Percentiles rank a stretch among this genome's conserved stretches.
Evolutionary conservation across 2,888 invertebrate genomes (phyloP).

Genomic region (Caradrina kadenii): DNA sequence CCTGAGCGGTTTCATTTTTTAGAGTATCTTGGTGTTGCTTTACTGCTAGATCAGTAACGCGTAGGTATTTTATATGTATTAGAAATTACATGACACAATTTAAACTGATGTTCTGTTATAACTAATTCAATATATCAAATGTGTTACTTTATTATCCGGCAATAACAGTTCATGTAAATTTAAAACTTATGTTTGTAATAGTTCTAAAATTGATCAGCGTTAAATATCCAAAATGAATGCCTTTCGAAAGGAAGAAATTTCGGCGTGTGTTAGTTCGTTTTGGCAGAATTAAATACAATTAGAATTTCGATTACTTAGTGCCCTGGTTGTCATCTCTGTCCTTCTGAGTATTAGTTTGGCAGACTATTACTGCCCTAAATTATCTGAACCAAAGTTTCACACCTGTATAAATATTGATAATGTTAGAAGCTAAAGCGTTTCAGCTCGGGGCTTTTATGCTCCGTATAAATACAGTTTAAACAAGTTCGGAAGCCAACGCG

Average conservation of each 20-base stretch:
- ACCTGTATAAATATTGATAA: conserved; percentile 26
- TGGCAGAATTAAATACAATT: background rate
- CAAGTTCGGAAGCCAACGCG: conserved; percentile 32
- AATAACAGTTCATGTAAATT: too few relatives aligned
- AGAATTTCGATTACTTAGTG: background rate
- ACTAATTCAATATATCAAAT: background rate
- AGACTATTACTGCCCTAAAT: background rate
- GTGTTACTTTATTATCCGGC: too few relatives aligned
- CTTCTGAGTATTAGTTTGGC: background rate
- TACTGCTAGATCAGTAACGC: conserved; percentile 20
- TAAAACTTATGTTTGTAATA: too few relatives aligned
- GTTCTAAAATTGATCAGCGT: too few relatives aligned
- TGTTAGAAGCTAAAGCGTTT: conserved; percentile 21
- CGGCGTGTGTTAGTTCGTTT: background rate
- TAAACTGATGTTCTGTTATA: background rate
- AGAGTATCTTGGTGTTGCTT: conserved; percentile 9
- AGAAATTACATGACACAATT: background rate
- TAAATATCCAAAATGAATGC: too few relatives aligned
- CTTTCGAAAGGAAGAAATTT: background rate
- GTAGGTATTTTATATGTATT: conserved; percentile 8
- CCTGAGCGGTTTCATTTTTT: conserved; percentile 15
- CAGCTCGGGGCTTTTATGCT: conserved; percentile 5
- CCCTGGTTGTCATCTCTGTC: background rate
- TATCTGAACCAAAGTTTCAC: background rate
- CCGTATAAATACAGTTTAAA: conserved; percentile 38